phyloP scores from a whole-genome alignment of 2,797 vertebrate species.

The Acanthis flammea region DNA sequence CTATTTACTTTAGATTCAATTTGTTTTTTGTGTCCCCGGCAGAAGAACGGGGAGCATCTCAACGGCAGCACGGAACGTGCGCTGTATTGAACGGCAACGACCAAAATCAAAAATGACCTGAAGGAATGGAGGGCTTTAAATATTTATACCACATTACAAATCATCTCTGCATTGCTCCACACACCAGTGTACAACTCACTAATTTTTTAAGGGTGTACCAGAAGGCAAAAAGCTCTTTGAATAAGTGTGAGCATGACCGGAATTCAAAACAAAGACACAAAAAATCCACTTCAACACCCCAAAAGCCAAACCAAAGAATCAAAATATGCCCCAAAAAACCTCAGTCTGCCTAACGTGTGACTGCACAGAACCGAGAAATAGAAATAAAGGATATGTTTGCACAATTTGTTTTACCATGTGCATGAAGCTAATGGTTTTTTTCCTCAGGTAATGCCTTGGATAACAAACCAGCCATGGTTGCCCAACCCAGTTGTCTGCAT shows the following conservation, averaged over 20 bases:
- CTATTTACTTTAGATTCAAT: conserved; percentile 34
- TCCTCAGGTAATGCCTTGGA: not conserved
- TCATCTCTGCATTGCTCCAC: not conserved
- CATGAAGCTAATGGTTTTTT: not conserved
- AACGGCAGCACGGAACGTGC: rapidly evolving
- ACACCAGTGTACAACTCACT: not conserved
- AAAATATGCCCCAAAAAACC: not conserved
- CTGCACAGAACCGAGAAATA: not conserved
- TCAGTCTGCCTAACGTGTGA: not conserved
- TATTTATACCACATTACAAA: conserved; percentile 25
- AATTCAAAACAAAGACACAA: not conserved
- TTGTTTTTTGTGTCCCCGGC: not conserved
- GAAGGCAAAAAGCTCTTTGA: not conserved
- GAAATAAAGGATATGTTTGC: not conserved
- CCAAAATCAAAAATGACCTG: conserved; percentile 15
- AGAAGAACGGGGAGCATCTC: not conserved
- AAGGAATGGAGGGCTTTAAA: conserved; percentile 9
- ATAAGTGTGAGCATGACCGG: not conserved
- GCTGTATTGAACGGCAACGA: not conserved
- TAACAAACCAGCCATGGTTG: not conserved
- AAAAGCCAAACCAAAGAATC: not conserved
- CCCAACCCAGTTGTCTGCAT: rapidly evolving
- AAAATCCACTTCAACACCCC: not conserved
- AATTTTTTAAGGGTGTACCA: not conserved
- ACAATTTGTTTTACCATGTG: not conserved